Conservation (phyloP, 2,113 vertebrate genomes). For the Hydrolagus affinis region DNA sequence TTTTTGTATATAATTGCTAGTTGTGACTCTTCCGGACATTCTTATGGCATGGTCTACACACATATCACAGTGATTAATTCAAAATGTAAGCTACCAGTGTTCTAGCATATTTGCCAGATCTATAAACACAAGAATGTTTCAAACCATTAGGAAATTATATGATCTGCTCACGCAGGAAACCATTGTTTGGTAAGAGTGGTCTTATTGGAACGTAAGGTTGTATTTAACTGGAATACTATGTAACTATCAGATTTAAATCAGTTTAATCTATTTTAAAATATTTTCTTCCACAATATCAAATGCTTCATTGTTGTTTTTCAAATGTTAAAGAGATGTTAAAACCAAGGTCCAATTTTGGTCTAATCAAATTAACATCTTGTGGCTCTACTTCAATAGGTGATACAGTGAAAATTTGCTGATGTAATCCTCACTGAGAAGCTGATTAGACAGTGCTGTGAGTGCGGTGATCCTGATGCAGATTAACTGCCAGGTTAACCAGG, state of each 20-base stretch:
- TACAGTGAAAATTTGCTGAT: too few species aligned
- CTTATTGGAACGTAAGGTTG: not conserved
- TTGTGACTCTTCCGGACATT: too few species aligned
- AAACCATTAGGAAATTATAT: constrained; percentile 19
- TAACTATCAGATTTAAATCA: constrained; percentile 2
- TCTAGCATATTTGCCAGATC: not conserved
- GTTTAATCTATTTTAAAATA: constrained; percentile 20
- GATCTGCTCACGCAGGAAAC: not conserved
- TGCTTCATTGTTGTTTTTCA: too few species aligned
- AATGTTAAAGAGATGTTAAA: too few species aligned
- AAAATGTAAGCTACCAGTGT: not conserved
- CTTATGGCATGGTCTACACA: not conserved
- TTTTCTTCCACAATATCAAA: not conserved
- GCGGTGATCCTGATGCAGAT: too few species aligned
- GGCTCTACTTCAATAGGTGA: too few species aligned
- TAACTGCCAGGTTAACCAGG: too few species aligned
- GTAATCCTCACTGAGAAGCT: too few species aligned
- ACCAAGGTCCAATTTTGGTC: too few species aligned
- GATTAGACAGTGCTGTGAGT: too few species aligned
- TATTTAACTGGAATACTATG: constrained; percentile 26
- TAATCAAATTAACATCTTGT: too few species aligned
- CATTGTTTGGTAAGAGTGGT: constrained; percentile 4
- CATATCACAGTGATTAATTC: not conserved
- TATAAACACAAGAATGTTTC: not conserved
- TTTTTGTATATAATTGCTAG: too few species aligned